Evolutionary conservation across 2,113 vertebrate genomes (phyloP), one percentile per base, ranked within the genome.

Genomic region (Pongo abelii): DNA sequence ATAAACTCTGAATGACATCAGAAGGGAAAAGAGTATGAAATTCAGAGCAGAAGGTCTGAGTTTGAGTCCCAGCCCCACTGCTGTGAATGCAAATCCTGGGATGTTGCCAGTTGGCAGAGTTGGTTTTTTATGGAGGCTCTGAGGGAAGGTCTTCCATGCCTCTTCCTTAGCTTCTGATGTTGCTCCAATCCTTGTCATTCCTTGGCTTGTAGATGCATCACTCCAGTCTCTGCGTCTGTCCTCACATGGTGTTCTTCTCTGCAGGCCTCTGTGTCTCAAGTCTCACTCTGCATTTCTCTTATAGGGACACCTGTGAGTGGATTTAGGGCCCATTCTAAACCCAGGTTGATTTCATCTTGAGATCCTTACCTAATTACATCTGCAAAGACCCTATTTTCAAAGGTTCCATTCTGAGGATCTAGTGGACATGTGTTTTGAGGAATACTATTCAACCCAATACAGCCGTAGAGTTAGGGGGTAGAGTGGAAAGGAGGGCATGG

Each of bases 401-500:
- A 85, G 52, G 22, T 22, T 40, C 32, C 13, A 3, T 84, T 14
- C 72, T 89, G 59, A 70, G 86, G 38, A 46, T 13, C 32, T 40
- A 35, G 48, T 70, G 38, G 70, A 46, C 5, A 1, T 69, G 61
- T 50, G 20, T 43, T 84, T 55, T 10, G 81, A 69, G 50, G 14
- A 84, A 50, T 30, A 46, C 69, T 59, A 0, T 18, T 38, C 38
- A 89, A 30, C 40, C 6, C 50, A 27, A 40, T 18, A 17, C 3
- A 25, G 3, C 38, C 5, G n/a, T 35, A 20, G 43, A n/a, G 17
- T 6, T 18, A 40, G 46, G 25, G 11, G 23, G 17, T 20, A 55
- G 52, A 6, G 4, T 50, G 18, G 78, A 20, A 30, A 48, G n/a
- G 32, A 25, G 38, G 25, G 8, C 1, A 8, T 0, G 20, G 2